Evolutionary conservation across 2,797 vertebrate species (phyloP).

Genomic region (Craterocephalus amniculus): DNA sequence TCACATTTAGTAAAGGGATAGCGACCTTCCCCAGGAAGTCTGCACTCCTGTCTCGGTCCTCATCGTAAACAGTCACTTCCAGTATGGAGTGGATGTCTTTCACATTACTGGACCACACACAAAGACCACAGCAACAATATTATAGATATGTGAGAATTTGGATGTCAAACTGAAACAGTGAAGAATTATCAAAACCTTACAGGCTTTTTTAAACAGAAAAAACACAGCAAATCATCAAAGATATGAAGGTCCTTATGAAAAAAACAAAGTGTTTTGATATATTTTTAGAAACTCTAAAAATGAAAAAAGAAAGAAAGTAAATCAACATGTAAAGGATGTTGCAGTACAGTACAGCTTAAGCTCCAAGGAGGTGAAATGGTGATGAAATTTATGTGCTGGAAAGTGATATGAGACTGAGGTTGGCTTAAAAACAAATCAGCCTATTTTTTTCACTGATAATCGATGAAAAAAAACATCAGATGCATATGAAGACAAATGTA

Average conservation of each 20-base stretch:
- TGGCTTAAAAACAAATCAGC: conserved; percentile 70
- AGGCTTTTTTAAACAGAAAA: conserved; percentile 19
- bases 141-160: conserved; percentile 3
- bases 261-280: conserved; percentile 2
- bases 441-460: conserved; percentile 64
- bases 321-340: not conserved
- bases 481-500: conserved; percentile 1
- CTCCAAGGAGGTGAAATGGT: not conserved
- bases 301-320: not conserved
- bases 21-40: conserved; percentile 98
- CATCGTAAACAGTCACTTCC: conserved; percentile 96
- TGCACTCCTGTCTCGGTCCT: conserved; percentile 94
- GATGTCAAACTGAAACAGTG: conserved; percentile 7
- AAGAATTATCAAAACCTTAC: not conserved
- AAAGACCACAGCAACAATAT: conserved; percentile 37
- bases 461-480: not conserved
- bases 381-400: not conserved
- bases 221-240: conserved; percentile 17
- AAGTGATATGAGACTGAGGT: conserved; percentile 3
- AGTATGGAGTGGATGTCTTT: conserved; percentile 98
- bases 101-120: conserved; percentile 88
- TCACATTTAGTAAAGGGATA: conserved; percentile 95
- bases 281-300: not conserved
- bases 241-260: not conserved
- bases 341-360: not conserved